These are phyloP conservation scores for Plestiodon gilberti DNA, from an alignment of 2,113 vertebrate species.

Conservation along the genomic window DNA sequence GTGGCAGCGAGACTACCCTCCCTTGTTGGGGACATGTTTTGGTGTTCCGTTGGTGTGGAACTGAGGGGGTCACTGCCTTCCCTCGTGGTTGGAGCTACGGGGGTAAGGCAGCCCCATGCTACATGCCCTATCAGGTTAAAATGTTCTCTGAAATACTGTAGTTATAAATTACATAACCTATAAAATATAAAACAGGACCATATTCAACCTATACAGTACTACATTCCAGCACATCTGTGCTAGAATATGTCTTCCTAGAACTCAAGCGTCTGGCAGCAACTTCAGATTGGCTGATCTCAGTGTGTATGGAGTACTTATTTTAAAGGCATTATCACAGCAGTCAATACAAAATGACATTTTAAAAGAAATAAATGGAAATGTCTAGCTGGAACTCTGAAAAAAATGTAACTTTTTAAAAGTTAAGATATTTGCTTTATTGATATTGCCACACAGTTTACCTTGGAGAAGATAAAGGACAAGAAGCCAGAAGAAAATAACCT, in stretches of 20 bases:
- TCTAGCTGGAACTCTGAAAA: background rate
- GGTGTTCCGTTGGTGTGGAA: too few relatives aligned
- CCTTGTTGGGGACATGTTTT: too few relatives aligned
- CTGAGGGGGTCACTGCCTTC: too few relatives aligned
- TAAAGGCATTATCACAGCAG: too few relatives aligned
- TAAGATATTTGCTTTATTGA: conserved; percentile 1
- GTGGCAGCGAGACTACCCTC: too few relatives aligned
- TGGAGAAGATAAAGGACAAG: conserved; percentile 95
- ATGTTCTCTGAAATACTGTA: background rate
- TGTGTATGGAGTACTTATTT: too few relatives aligned
- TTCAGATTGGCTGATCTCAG: too few relatives aligned
- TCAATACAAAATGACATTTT: background rate
- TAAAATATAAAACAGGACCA: background rate
- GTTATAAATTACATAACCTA: background rate
- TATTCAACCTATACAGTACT: background rate
- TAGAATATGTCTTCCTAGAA: background rate
- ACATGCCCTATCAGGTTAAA: background rate
- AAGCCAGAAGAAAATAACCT: conserved; percentile 92
- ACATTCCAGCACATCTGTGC: background rate
- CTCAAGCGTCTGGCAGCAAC: background rate
- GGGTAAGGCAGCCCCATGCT: too few relatives aligned
- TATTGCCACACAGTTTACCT: conserved; percentile 77
- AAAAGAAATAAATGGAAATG: background rate
- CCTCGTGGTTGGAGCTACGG: too few relatives aligned
- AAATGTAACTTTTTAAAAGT: conserved; percentile 40